Conservation (phyloP, 2,888 invertebrate genomes). For the Lasioglossum villosulum region DNA sequence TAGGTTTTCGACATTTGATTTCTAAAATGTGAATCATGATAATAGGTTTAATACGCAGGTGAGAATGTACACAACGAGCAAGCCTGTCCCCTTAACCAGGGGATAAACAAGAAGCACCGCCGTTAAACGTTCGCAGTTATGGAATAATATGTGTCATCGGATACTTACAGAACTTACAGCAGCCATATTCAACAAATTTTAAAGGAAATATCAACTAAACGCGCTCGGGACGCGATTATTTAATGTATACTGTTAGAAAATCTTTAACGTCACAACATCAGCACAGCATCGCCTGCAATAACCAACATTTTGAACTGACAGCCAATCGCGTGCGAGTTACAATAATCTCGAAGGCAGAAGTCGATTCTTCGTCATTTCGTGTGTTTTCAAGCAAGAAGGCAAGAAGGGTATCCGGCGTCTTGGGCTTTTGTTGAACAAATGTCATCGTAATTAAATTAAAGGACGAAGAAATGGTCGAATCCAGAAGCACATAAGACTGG, state of each 20-base stretch:
- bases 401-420: slow-evolving; percentile 53
- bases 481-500: not conserved
- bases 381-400: slow-evolving; percentile 64
- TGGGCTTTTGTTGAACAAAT: slow-evolving; percentile 19
- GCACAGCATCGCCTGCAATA: slow-evolving; percentile 79
- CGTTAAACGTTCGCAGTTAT: slow-evolving; percentile 29
- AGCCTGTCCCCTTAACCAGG: slow-evolving; percentile 42
- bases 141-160: slow-evolving; percentile 19
- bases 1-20: slow-evolving; percentile 97
- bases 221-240: slow-evolving; percentile 53
- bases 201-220: slow-evolving; percentile 54
- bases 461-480: slow-evolving; percentile 32
- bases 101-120: slow-evolving; percentile 67
- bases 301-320: slow-evolving; percentile 83
- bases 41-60: not conserved
- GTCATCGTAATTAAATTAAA: slow-evolving; percentile 28
- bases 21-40: slow-evolving; percentile 84
- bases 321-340: slow-evolving; percentile 76
- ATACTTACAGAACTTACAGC: slow-evolving; percentile 80
- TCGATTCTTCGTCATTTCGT: slow-evolving; percentile 67
- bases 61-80: slow-evolving; percentile 21
- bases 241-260: slow-evolving; percentile 72
- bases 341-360: slow-evolving; percentile 75
- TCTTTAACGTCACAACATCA: slow-evolving; percentile 82
- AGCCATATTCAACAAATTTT: slow-evolving; percentile 71